A percentile compares a stretch with the other conserved stretches of the same genome.
phyloP scores from a whole-genome alignment of 2,888 invertebrate species.

The Gisinianus flammeolus region DNA sequence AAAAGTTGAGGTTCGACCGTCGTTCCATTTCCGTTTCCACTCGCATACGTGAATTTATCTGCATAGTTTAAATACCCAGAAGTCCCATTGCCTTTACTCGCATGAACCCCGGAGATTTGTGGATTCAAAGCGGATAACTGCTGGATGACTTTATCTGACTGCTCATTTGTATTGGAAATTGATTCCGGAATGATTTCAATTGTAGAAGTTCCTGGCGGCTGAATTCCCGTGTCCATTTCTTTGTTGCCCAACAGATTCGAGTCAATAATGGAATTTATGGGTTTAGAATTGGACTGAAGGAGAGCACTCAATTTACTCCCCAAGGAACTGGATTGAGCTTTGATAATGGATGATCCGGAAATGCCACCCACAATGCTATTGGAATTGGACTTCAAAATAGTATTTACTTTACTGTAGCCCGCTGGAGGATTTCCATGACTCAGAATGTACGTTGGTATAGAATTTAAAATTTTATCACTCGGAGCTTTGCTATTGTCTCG shows the following conservation, averaged over 20 bases:
- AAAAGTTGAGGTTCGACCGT: neutral
- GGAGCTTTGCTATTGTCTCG: constrained; percentile 21
- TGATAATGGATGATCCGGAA: no score
- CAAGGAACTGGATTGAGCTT: neutral
- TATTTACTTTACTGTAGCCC: neutral
- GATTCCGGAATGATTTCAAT: neutral
- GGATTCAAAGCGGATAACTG: no score
- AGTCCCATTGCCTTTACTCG: no score
- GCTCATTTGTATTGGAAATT: neutral
- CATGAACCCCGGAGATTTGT: no score
- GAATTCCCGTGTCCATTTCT: neutral
- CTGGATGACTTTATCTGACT: neutral
- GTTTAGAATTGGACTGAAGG: neutral
- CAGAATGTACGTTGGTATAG: neutral
- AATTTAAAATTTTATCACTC: neutral
- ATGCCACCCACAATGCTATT: neutral
- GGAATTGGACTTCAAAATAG: no score
- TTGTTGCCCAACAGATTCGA: neutral
- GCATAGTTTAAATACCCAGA: neutral
- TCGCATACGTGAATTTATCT: neutral
- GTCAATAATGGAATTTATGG: neutral
- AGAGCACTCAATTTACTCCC: neutral
- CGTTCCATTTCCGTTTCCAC: neutral
- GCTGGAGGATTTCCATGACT: neutral
- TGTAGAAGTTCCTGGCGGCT: neutral